A percentile compares a stretch with the other conserved stretches of the same genome.
Conservation (phyloP, 2,797 vertebrate species). For the Poecilia gillii region DNA sequence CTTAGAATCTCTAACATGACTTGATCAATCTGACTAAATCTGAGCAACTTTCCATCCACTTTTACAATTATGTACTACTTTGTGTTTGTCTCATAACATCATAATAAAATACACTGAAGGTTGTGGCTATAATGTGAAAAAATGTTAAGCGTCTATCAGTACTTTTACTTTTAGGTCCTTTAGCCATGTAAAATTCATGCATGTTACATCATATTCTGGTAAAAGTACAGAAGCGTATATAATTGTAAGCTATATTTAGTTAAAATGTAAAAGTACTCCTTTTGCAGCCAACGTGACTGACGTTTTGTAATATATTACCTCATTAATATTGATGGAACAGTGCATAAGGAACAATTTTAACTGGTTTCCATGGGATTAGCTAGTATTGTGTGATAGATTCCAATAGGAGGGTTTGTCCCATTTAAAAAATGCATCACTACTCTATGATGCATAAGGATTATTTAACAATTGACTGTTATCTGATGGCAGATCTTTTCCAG, state of each 20-base stretch:
- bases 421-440: background rate
- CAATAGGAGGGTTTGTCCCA: background rate
- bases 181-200: conserved; percentile 4
- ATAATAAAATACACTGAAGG: background rate
- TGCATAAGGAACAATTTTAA: background rate
- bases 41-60: background rate
- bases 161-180: background rate
- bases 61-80: background rate
- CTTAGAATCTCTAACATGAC: background rate
- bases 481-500: background rate
- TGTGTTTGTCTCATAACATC: background rate
- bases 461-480: background rate
- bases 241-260: conserved; percentile 13
- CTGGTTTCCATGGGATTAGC: background rate
- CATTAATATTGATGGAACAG: conserved; percentile 2
- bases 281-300: conserved; percentile 3
- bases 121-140: background rate
- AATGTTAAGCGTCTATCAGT: background rate
- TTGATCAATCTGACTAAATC: background rate
- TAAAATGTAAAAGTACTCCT: conserved; percentile 9
- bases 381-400: background rate
- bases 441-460: background rate
- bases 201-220: background rate
- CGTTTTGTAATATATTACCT: background rate
- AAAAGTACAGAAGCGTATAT: conserved; percentile 1